Base-by-base conservation (phyloP, 2,797 vertebrate genomes). In the Cynodonichthys magdalenae region DNA sequence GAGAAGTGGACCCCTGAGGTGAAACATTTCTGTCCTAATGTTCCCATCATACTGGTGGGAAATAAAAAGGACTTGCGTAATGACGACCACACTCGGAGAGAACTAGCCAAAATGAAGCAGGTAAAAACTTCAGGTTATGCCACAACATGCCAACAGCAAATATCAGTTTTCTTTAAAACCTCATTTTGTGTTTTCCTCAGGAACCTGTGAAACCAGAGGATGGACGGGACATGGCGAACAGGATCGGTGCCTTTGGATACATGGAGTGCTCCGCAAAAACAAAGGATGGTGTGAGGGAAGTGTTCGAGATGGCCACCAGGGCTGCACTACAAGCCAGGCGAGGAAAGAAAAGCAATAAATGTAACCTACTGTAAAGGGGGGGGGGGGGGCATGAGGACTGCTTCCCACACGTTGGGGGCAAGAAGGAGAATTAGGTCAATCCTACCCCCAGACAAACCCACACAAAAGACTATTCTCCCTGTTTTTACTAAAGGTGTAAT, bases 221-320 rank as follows among this genome's bases (percentile, higher is more conserved):
- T 54, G 98, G 95, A 49, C 93, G 96, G 74, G 97, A 98, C 72
- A 98, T 99, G 97, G 96, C 96, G 44, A 99, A 98, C 89, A 94
- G 96, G 90, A 99, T 99, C 53, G 84, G 95, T 79, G 97, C 97
- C 86, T 99, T 97, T 63, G 98, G 97, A 86, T 99, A 99, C 90
- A 99, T 99, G 97, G 98, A 99, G 90, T 99, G 97, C 89, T 98
- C 97, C 60, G 97, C 97, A 83, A 99, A 99, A 93, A 96, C 95
- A 86, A 98, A 99, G 93, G 97, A 99, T 83, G 97, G 98, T 36
- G 97, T 99, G 89, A 95, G 97, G 88, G 97, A 99, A 93, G 97
- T 98, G 81, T 99, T 99, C 66, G 97, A 99, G 93, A 96, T 98
- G 97, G 97, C 97, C 89, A 99, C 97, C 86, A 96, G 96, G 94